Conservation (phyloP, 1,140 invertebrate species). For the Cydia pomonella region DNA sequence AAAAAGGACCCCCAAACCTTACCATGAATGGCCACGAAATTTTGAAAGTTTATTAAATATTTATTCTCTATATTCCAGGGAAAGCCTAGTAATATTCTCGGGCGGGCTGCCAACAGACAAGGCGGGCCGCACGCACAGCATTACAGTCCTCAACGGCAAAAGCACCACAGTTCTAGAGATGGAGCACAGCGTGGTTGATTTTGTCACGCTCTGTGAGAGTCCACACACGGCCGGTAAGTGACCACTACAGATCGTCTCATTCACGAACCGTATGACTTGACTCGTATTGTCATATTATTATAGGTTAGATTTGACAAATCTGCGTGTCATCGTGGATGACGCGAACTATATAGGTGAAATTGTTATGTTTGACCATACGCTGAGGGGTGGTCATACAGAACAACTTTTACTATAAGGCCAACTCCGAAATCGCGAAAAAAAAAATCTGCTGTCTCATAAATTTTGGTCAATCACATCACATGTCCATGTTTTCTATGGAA, state of each 20-base stretch:
- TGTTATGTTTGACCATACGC: too few species aligned
- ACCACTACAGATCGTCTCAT: conserved; percentile 12
- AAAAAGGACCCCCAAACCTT: not conserved
- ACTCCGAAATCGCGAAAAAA: too few species aligned
- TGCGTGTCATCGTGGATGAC: too few species aligned
- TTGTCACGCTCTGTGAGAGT: conserved; percentile 96
- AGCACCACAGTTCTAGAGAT: conserved; percentile 98
- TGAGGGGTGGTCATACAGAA: too few species aligned
- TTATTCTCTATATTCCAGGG: conserved; percentile 48
- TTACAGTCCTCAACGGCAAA: conserved; percentile 97
- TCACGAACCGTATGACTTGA: too few species aligned
- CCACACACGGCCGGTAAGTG: conserved; percentile 92
- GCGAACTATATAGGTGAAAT: too few species aligned
- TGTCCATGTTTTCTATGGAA: too few species aligned
- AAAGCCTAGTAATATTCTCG: conserved; percentile 88
- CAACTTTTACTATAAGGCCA: too few species aligned
- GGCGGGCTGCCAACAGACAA: conserved; percentile 96
- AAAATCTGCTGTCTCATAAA: too few species aligned
- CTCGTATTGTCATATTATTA: too few species aligned
- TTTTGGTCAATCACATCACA: too few species aligned
- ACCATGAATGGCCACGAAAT: not conserved
- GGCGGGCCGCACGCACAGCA: conserved; percentile 94
- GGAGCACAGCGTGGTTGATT: conserved; percentile 99
- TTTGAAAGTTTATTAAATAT: not conserved
- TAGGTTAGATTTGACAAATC: too few species aligned